Percentiles rank a stretch among this genome's conserved stretches.
phyloP scores from a whole-genome alignment of 2,113 vertebrate species.

The Crypturellus undulatus region DNA sequence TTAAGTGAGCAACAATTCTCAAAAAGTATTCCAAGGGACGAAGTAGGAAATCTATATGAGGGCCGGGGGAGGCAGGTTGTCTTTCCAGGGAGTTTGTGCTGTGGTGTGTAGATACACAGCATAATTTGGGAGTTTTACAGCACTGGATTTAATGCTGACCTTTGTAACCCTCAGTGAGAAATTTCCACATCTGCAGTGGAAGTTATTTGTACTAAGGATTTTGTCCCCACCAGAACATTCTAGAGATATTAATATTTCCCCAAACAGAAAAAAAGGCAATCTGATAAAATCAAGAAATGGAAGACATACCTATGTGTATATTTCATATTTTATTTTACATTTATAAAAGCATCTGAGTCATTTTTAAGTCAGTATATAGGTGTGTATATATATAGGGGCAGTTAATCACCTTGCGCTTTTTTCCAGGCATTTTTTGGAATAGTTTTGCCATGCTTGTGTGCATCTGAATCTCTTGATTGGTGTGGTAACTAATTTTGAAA shows the following conservation, averaged over 20 bases:
- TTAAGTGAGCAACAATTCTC: background rate
- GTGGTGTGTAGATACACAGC: background rate
- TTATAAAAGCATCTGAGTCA: background rate
- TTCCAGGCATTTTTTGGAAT: background rate
- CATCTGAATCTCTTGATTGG: background rate
- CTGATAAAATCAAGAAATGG: background rate
- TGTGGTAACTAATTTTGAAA: background rate
- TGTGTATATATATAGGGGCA: no score
- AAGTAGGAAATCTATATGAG: background rate
- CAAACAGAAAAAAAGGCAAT: background rate
- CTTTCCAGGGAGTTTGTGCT: background rate
- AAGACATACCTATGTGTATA: background rate
- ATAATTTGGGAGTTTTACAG: background rate
- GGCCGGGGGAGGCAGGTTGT: background rate
- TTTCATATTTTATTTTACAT: background rate
- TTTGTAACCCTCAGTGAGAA: background rate
- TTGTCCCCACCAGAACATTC: background rate
- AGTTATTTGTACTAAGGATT: background rate
- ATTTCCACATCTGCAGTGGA: background rate
- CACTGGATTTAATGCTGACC: background rate
- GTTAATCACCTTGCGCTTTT: background rate
- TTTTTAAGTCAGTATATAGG: background rate
- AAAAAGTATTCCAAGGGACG: background rate
- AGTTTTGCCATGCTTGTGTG: background rate
- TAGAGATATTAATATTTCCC: background rate